Base-by-base conservation (phyloP, 1,140 invertebrate genomes). In the Apis cerana region DNA sequence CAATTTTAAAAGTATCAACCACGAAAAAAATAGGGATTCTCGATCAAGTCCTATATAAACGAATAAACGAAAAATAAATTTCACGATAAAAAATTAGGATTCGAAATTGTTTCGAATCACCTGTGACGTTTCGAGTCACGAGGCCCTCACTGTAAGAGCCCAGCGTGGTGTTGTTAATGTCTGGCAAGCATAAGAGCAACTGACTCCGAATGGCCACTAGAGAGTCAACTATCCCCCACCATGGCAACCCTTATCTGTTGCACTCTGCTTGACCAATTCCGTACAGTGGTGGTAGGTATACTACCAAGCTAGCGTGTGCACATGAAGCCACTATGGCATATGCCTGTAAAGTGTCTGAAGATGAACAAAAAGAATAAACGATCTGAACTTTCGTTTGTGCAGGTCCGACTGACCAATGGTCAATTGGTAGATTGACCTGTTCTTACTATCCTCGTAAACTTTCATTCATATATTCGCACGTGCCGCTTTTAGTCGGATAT, bases 141-240 rank as follows among this genome's bases (percentile, higher is more conserved):
- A 88, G 84, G 78, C 59, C 54, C 79, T 75, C 74, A 56, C 87
- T 75, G 80, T 72, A 69, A 69, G 67, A 79, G 89, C 84, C 80
- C 75, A 84, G 71, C 80, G 76, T 78, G 68, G 50, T 79, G 75
- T 86, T 93, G 92, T 92, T 92, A 84, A 88, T 90, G 71, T 87
- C 84, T 89, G 92, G 90, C 92, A 83, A 93, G 91, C 92, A 92
- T 93, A 93, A 93, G 92, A 93, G 93, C 93, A 93, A 93, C 93
- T 93, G 92, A 93, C 92, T 93, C 83, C 86, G 90, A 90, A 75
- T 89, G 80, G 89, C 88, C 92, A 92, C 85, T 92, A 88, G 87
- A 89, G 89, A 91, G 90, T 89, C 88, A 88, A 90, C 85, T 86
- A 80, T 91, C 92, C 91, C 92, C 92, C 92, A 92, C 92, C 85